Evolutionary conservation across 1,140 invertebrate genomes (phyloP).

Genomic region (Ladona fulva): DNA sequence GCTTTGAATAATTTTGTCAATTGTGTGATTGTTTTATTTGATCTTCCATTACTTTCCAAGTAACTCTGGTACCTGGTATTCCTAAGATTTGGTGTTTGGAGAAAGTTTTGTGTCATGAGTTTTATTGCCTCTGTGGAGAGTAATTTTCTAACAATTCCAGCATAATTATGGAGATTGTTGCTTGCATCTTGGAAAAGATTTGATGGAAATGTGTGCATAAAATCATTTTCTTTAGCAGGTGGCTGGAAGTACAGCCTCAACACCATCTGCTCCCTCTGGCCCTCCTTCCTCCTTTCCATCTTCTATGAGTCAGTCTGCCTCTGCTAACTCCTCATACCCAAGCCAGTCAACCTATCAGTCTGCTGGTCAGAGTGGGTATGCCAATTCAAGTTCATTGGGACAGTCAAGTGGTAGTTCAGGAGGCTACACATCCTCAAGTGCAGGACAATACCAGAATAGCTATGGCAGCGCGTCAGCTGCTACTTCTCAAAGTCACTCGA

Average conservation of each 20-base stretch:
- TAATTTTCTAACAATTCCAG: too few species aligned
- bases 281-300: slow-evolving; percentile 15
- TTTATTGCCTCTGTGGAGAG: too few species aligned
- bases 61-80: too few species aligned
- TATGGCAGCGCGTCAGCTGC: slow-evolving; percentile 17
- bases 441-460: slow-evolving; percentile 21
- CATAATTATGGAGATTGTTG: too few species aligned
- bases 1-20: too few species aligned
- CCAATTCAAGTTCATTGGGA: slow-evolving; percentile 12
- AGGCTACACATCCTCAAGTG: slow-evolving; percentile 14
- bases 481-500: slow-evolving; percentile 15
- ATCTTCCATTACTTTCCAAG: too few species aligned
- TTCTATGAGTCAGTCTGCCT: slow-evolving; percentile 20
- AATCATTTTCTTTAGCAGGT: background rate
- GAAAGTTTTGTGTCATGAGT: too few species aligned
- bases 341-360: slow-evolving; percentile 16
- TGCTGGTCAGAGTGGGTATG: slow-evolving; percentile 20
- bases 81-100: too few species aligned
- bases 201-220: background rate
- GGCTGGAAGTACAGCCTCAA: background rate
- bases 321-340: slow-evolving; percentile 13
- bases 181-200: too few species aligned
- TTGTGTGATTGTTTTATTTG: too few species aligned
- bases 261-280: slow-evolving; percentile 11
- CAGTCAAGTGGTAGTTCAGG: slow-evolving; percentile 11